Percentiles rank a stretch among this genome's conserved stretches.
phyloP scores from a whole-genome alignment of 2,113 vertebrate species.

The Apus apus region DNA sequence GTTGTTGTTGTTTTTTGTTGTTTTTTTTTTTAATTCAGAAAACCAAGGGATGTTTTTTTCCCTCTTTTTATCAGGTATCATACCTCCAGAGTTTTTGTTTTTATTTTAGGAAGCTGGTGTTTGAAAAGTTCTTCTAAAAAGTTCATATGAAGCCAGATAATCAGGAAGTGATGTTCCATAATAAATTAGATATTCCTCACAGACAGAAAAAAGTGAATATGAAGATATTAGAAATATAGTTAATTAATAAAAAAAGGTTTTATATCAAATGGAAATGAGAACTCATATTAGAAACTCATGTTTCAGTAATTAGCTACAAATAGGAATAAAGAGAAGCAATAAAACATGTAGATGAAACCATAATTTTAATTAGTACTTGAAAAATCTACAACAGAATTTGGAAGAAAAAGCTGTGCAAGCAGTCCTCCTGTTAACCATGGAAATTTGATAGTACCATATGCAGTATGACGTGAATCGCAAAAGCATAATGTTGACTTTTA shows the following conservation, averaged over 20 bases:
- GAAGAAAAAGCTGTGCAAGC: not conserved
- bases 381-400: not conserved
- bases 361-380: not conserved
- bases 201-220: not conserved
- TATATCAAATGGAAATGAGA: not conserved
- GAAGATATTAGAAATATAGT: not conserved
- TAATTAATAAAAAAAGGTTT: not conserved
- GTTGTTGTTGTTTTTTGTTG: not conserved
- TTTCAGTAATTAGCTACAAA: not conserved
- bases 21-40: not conserved
- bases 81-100: not conserved
- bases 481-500: not conserved
- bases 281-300: rapidly evolving
- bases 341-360: not conserved
- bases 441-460: not conserved
- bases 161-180: not conserved
- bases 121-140: not conserved
- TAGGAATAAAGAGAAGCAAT: not conserved
- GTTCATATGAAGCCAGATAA: not conserved
- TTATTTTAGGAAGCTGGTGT: not conserved
- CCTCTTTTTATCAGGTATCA: not conserved
- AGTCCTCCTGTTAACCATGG: not conserved
- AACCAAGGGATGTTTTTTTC: not conserved
- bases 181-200: not conserved
- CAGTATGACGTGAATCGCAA: not conserved